These are phyloP conservation scores for Stichodactyla helianthus DNA, from an alignment of 64 coral and sea anemone species.

Conservation along the genomic window DNA sequence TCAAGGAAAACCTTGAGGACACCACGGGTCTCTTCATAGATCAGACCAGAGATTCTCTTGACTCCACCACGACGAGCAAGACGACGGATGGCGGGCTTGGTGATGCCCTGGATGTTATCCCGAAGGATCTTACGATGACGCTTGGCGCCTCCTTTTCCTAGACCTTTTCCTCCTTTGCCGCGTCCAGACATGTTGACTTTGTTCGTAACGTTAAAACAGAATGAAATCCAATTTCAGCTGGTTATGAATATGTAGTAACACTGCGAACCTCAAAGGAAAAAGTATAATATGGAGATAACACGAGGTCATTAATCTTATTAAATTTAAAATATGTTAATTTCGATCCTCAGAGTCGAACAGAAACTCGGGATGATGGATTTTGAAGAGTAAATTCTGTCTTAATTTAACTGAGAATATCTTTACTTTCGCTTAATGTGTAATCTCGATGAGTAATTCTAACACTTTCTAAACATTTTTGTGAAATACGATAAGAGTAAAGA, in stretches of 20 bases:
- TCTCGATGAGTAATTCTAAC: background rate
- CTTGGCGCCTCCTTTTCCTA: conserved; percentile 59
- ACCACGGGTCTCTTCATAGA: conserved; percentile 56
- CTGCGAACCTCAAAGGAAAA: background rate
- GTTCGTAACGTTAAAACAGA: background rate
- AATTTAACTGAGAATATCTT: background rate
- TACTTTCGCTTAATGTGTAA: background rate
- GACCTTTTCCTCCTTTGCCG: conserved; percentile 55
- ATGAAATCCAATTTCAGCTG: background rate
- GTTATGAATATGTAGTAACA: background rate
- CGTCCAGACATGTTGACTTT: conserved; percentile 27
- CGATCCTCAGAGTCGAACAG: background rate
- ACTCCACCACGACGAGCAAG: conserved; percentile 41
- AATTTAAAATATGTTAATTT: conserved; percentile 8
- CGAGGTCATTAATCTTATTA: conserved; percentile 4
- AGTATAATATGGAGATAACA: background rate
- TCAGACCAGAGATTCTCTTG: conserved; percentile 53
- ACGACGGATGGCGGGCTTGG: too few relatives aligned
- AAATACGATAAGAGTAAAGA: background rate
- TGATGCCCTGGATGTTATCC: conserved; percentile 55
- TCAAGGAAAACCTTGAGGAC: conserved; percentile 47
- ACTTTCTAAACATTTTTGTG: background rate
- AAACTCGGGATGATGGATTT: background rate
- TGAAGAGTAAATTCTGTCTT: background rate
- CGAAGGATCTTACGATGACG: conserved; percentile 53